Evolutionary conservation across 2,797 vertebrate genomes (phyloP).

Genomic region (Hipposideros larvatus): DNA sequence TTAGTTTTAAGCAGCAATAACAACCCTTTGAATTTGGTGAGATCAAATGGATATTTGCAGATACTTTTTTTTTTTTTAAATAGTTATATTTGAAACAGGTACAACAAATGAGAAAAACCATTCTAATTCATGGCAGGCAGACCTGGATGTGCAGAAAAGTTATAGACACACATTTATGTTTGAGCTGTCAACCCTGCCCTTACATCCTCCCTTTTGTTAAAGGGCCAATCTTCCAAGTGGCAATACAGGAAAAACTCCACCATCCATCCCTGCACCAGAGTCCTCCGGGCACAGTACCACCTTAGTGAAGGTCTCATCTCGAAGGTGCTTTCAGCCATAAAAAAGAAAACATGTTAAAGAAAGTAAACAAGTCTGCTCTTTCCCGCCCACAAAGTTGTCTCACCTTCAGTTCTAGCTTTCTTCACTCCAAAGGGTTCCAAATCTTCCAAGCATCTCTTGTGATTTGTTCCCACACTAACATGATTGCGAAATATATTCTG

Average conservation of each 20-base stretch:
- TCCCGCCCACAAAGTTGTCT: slow-evolving; percentile 72
- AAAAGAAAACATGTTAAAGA: background rate
- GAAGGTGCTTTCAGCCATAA: background rate
- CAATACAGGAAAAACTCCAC: background rate
- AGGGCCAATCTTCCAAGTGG: slow-evolving; percentile 7
- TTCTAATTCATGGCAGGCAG: background rate
- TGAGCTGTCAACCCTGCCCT: background rate
- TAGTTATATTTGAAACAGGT: slow-evolving; percentile 56
- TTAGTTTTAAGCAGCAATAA: slow-evolving; percentile 51
- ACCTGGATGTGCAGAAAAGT: background rate
- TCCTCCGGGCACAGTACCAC: background rate
- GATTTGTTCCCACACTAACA: slow-evolving; percentile 90
- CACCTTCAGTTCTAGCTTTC: slow-evolving; percentile 92
- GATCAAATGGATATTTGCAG: background rate
- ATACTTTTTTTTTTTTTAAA: slow-evolving; percentile 50
- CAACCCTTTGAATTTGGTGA: background rate
- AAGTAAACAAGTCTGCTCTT: background rate
- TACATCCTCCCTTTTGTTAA: background rate
- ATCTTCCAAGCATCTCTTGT: slow-evolving; percentile 93
- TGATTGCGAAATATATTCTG: slow-evolving; percentile 83
- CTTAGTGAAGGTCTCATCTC: background rate
- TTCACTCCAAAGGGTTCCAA: slow-evolving; percentile 90
- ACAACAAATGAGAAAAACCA: background rate
- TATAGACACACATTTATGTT: accelerated
- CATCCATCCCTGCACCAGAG: background rate